Evolutionary conservation across 1,140 invertebrate species (phyloP).

Genomic region (Neodiprion fabricii): DNA sequence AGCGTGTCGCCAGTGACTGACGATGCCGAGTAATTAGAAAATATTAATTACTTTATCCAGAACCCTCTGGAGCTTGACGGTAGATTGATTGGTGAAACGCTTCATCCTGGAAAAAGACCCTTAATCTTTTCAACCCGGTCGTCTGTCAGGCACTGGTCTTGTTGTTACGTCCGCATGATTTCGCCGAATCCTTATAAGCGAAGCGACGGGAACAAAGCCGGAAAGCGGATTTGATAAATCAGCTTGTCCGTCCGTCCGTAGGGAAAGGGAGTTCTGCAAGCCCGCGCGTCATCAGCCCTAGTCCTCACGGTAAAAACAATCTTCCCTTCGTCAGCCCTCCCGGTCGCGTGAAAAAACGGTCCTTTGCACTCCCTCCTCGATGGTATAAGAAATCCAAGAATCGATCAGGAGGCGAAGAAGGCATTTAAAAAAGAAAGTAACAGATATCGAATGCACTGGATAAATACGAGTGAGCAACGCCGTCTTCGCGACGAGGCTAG

Average conservation of each 20-base stretch:
- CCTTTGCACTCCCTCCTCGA: neutral
- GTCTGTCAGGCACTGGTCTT: neutral
- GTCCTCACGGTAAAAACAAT: neutral
- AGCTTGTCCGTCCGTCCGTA: neutral
- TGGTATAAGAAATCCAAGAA: too few relatives aligned
- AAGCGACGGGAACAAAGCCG: conserved; percentile 4
- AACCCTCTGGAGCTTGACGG: neutral
- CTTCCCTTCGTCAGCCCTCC: conserved; percentile 2
- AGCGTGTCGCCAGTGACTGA: neutral
- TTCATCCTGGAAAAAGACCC: neutral
- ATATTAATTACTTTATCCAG: conserved; percentile 6
- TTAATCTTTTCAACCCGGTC: conserved; percentile 5
- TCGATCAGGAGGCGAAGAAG: too few relatives aligned
- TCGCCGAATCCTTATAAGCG: conserved; percentile 4
- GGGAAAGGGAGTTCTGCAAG: neutral
- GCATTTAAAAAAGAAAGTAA: too few relatives aligned
- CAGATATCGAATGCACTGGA: too few relatives aligned
- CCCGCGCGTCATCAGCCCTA: neutral
- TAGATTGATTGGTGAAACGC: neutral
- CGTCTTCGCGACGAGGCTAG: too few relatives aligned
- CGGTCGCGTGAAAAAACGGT: neutral
- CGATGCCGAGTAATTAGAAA: neutral
- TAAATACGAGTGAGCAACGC: too few relatives aligned
- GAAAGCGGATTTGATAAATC: conserved; percentile 7
- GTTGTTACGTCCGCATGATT: conserved; percentile 7